These are phyloP conservation scores for Hephaestus fuliginosus DNA, from an alignment of 2,797 vertebrate species.

Conservation along the genomic window DNA sequence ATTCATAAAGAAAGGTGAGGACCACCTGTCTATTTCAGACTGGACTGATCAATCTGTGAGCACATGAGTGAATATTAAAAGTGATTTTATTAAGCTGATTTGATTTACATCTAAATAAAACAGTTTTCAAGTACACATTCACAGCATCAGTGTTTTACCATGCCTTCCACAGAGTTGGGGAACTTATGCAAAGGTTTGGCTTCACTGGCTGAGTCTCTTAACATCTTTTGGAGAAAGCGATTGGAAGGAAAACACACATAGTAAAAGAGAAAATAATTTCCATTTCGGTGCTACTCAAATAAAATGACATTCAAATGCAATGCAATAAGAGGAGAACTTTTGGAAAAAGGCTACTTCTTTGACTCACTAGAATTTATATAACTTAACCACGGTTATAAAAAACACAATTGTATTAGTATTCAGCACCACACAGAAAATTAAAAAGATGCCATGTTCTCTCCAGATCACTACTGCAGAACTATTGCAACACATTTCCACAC, in stretches of 20 bases:
- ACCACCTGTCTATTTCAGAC: not conserved
- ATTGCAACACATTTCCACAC: constrained; percentile 43
- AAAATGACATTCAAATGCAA: constrained; percentile 34
- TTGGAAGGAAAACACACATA: constrained; percentile 29
- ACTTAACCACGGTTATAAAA: constrained; percentile 28
- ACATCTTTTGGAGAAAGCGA: constrained; percentile 18
- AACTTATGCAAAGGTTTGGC: constrained; percentile 11
- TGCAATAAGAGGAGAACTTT: constrained; percentile 21
- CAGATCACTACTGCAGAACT: constrained; percentile 19
- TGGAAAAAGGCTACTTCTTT: constrained; percentile 16
- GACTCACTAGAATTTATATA: constrained; percentile 22
- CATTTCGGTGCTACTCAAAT: constrained; percentile 24
- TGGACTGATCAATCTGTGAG: not conserved
- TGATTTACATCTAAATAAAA: not conserved
- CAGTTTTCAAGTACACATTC: not conserved
- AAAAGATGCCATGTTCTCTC: constrained; percentile 20
- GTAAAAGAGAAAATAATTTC: constrained; percentile 51
- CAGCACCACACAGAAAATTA: constrained; percentile 24
- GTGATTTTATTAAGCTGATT: not conserved
- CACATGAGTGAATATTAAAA: not conserved
- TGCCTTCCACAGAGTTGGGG: not conserved
- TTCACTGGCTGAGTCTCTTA: not conserved
- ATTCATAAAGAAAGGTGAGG: not conserved
- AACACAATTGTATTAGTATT: constrained; percentile 27
- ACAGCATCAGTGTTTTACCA: not conserved